A percentile compares a stretch with the other conserved stretches of the same genome.
Conservation (phyloP, 2,113 vertebrate genomes). For the Podiceps cristatus region DNA sequence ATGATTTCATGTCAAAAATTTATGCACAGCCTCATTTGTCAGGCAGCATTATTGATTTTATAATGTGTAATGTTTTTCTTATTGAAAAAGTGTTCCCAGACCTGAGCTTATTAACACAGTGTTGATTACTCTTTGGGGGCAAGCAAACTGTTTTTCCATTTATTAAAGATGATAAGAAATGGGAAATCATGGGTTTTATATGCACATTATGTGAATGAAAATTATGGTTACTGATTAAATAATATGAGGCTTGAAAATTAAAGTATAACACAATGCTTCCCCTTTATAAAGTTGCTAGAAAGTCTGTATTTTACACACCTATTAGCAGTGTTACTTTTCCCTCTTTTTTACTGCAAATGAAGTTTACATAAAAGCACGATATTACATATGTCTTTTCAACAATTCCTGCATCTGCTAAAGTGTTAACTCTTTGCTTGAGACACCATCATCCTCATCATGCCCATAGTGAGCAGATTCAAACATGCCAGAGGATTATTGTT, state of each 20-base stretch:
- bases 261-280: constrained; percentile 22
- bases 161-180: constrained; percentile 65
- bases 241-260: constrained; percentile 58
- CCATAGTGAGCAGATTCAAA: neutral
- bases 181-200: constrained; percentile 36
- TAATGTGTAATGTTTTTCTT: constrained; percentile 64
- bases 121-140: constrained; percentile 71
- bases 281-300: constrained; percentile 10
- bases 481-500: neutral
- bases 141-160: constrained; percentile 49
- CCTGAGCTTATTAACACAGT: constrained; percentile 70
- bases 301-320: neutral
- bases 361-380: neutral
- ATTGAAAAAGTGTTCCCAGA: constrained; percentile 68
- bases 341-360: neutral
- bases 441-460: neutral
- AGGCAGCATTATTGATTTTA: constrained; percentile 73
- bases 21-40: constrained; percentile 66
- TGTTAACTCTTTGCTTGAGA: neutral
- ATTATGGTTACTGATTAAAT: constrained; percentile 65
- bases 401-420: neutral
- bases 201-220: constrained; percentile 48
- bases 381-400: neutral
- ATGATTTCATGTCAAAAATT: constrained; percentile 66
- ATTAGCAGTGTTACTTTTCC: neutral